Evolutionary conservation across 1,140 invertebrate genomes (phyloP).

Genomic region (Nymphalis io): DNA sequence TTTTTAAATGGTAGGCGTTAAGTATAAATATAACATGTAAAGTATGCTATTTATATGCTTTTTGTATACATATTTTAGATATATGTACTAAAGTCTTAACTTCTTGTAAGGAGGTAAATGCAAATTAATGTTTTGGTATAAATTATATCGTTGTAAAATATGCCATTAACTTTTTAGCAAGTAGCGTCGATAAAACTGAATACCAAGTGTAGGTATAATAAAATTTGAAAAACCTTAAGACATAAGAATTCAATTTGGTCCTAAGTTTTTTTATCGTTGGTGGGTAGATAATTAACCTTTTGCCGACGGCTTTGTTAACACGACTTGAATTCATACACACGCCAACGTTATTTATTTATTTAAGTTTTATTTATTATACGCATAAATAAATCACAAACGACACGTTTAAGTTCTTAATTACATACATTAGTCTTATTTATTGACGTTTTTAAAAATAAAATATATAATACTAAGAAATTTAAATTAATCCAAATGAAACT

Average conservation of each 20-base stretch:
- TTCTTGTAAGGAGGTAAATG: slow-evolving; percentile 21
- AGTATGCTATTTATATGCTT: neutral
- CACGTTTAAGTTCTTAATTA: slow-evolving; percentile 41
- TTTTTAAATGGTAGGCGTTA: no score
- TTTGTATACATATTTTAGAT: neutral
- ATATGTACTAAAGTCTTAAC: neutral
- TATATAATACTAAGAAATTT: slow-evolving; percentile 16
- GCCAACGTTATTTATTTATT: slow-evolving; percentile 35
- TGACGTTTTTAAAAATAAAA: slow-evolving; percentile 31
- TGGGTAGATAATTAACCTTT: slow-evolving; percentile 40
- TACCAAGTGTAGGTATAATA: slow-evolving; percentile 44
- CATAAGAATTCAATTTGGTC: slow-evolving; percentile 49
- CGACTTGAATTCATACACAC: slow-evolving; percentile 25
- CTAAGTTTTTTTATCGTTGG: slow-evolving; percentile 44
- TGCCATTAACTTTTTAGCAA: slow-evolving; percentile 50
- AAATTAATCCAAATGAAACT: slow-evolving; percentile 17
- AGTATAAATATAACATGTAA: neutral
- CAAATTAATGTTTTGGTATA: slow-evolving; percentile 37
- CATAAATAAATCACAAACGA: slow-evolving; percentile 41
- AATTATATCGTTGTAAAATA: slow-evolving; percentile 40
- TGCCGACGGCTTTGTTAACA: slow-evolving; percentile 39
- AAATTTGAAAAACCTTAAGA: slow-evolving; percentile 45
- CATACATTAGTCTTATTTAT: slow-evolving; percentile 36
- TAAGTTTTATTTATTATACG: slow-evolving; percentile 40
- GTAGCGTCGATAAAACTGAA: slow-evolving; percentile 47